phyloP scores from a whole-genome alignment of 1,140 invertebrate species.

The Geopemphigus sp. region DNA sequence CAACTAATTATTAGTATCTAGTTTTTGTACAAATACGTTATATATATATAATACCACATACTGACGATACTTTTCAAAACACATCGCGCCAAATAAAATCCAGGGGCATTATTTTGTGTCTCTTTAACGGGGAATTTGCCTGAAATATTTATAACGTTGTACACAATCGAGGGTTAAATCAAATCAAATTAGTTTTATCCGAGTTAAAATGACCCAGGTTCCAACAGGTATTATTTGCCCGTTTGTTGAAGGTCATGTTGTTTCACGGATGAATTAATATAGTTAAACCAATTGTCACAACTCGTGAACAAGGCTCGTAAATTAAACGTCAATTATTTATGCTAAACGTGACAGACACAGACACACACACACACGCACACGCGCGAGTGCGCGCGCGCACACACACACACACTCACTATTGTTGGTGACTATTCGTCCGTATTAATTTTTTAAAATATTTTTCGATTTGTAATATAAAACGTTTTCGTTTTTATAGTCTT shows the following conservation, averaged over 20 bases:
- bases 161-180: background rate
- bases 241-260: background rate
- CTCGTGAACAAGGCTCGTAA: background rate
- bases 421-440: too few relatives aligned
- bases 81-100: background rate
- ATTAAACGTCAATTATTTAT: background rate
- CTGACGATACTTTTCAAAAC: background rate
- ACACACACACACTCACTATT: too few relatives aligned
- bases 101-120: background rate
- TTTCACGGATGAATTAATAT: background rate
- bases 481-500: too few relatives aligned
- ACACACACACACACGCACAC: too few relatives aligned
- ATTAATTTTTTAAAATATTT: too few relatives aligned
- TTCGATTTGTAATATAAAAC: too few relatives aligned
- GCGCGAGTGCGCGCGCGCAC: too few relatives aligned
- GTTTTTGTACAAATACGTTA: background rate
- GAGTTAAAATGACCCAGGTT: background rate
- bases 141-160: constrained; percentile 19
- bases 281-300: background rate
- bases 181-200: background rate
- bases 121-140: background rate
- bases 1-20: background rate
- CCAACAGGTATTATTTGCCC: background rate
- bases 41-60: background rate
- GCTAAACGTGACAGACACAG: background rate